Conservation (phyloP, 2,888 invertebrate species). For the Adelphocoris suturalis region DNA sequence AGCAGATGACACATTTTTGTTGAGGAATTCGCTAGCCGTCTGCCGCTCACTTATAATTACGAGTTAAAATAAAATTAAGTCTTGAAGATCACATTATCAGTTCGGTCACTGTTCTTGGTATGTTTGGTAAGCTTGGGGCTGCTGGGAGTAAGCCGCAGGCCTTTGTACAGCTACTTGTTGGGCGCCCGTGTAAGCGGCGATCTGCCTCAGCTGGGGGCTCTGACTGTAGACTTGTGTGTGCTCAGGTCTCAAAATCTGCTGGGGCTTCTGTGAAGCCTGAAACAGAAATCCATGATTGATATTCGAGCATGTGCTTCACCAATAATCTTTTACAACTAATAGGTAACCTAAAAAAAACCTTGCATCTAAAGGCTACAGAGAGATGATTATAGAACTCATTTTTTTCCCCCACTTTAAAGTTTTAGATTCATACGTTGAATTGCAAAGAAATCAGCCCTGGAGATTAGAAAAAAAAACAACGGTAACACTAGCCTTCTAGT, state of each 20-base stretch:
- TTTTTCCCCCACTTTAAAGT: no score
- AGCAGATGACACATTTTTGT: conserved; percentile 40
- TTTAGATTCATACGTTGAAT: no score
- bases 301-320: no score
- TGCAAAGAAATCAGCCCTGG: no score
- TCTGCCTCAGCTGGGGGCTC: conserved; percentile 63
- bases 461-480: no score
- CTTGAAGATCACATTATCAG: conserved; percentile 46
- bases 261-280: conserved; percentile 73
- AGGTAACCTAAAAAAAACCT: no score
- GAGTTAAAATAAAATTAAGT: conserved; percentile 30
- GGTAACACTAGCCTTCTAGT: no score
- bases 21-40: conserved; percentile 42
- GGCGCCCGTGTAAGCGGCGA: conserved; percentile 64
- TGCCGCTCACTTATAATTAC: background rate
- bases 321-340: no score
- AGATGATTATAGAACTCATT: no score
- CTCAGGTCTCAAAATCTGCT: conserved; percentile 73
- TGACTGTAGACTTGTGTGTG: conserved; percentile 71
- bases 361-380: no score
- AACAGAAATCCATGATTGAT: conserved; percentile 9
- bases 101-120: conserved; percentile 64
- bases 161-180: conserved; percentile 30
- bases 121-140: conserved; percentile 58
- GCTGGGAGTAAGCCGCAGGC: conserved; percentile 36